These are phyloP conservation scores for Pycnonotus jocosus DNA, from an alignment of 2,113 vertebrate species.

Conservation along the genomic window DNA sequence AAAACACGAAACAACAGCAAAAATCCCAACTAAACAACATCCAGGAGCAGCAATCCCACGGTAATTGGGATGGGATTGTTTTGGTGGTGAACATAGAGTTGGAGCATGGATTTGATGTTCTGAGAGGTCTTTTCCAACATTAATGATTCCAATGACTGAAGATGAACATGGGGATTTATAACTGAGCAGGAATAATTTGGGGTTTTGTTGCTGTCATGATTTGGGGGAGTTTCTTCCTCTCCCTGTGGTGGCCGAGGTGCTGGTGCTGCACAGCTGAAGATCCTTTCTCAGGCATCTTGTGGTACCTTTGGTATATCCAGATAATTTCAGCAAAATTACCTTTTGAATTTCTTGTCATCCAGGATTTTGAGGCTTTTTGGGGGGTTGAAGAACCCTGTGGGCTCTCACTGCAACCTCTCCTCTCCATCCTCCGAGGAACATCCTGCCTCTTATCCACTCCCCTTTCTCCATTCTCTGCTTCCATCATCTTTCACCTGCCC, in stretches of 20 bases:
- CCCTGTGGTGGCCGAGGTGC: rapidly evolving
- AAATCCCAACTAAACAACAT: not conserved
- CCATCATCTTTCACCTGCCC: slow-evolving; percentile 22
- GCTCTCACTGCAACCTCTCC: not conserved
- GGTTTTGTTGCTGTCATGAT: not conserved
- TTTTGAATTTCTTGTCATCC: not conserved
- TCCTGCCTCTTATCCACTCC: not conserved
- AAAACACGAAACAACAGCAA: not conserved
- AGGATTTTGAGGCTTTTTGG: not conserved
- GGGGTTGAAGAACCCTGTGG: not conserved
- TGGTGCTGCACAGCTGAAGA: not conserved
- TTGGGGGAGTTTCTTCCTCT: not conserved
- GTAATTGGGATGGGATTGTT: not conserved
- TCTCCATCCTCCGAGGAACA: not conserved
- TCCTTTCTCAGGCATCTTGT: not conserved
- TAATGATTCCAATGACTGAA: rapidly evolving
- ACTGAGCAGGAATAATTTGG: rapidly evolving
- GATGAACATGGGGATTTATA: rapidly evolving
- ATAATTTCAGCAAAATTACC: not conserved
- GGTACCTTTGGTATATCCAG: not conserved
- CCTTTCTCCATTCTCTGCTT: not conserved
- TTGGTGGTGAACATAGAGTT: not conserved
- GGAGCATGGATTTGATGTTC: not conserved
- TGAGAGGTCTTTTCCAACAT: not conserved
- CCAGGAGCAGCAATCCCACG: not conserved